phyloP scores from a whole-genome alignment of 1,140 invertebrate species.

The Pectinophora gossypiella region DNA sequence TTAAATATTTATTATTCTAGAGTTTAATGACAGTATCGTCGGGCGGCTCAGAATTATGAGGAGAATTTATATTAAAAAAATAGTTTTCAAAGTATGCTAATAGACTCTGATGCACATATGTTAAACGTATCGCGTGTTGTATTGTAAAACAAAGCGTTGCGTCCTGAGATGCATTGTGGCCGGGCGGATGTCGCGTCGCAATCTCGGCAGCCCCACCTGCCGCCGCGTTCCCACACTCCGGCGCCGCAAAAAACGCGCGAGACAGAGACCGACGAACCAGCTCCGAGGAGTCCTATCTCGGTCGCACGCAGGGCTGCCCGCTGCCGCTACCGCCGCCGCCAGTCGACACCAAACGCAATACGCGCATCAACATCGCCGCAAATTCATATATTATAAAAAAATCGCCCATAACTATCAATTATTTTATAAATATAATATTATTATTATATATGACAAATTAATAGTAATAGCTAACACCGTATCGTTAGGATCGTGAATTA shows the following conservation, averaged over 20 bases:
- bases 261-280: slow-evolving; percentile 37
- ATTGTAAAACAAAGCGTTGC: slow-evolving; percentile 67
- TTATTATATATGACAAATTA: no score
- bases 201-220: slow-evolving; percentile 73
- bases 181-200: slow-evolving; percentile 71
- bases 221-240: slow-evolving; percentile 72
- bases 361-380: slow-evolving; percentile 44
- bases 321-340: background rate
- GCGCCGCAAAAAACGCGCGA: slow-evolving; percentile 69
- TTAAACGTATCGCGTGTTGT: slow-evolving; percentile 32
- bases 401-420: no score
- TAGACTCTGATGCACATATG: no score
- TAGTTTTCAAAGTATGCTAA: no score
- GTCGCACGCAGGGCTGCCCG: slow-evolving; percentile 50
- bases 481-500: no score
- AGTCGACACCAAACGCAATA: slow-evolving; percentile 23
- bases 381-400: slow-evolving; percentile 63
- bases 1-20: no score
- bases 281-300: slow-evolving; percentile 38
- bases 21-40: no score
- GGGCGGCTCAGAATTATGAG: no score
- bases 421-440: no score
- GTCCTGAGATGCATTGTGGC: slow-evolving; percentile 69
- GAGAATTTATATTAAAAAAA: no score
- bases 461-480: no score